Percentiles rank a stretch among this genome's conserved stretches.
These are phyloP conservation scores for Nettapus auritus DNA, from an alignment of 2,113 vertebrate species.

Conservation along the genomic window DNA sequence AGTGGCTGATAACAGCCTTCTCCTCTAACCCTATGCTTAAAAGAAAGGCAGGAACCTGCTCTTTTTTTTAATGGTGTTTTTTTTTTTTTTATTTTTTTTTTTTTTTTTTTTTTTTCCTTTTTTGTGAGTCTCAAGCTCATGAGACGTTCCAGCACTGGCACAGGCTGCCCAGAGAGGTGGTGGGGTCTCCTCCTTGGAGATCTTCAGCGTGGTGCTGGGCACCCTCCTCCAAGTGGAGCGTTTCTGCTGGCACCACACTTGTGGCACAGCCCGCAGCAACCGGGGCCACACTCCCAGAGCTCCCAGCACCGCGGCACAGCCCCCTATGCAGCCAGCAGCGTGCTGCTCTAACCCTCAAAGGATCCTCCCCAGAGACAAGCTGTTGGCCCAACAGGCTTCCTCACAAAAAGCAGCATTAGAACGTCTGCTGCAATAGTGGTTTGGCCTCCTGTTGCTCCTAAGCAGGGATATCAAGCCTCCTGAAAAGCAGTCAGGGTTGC, in stretches of 20 bases:
- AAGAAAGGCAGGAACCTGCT: neutral
- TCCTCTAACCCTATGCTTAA: no score
- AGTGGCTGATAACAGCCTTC: neutral
- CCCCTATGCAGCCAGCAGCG: no score
- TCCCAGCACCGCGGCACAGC: no score
- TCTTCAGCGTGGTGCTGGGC: no score
- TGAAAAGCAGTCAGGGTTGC: neutral
- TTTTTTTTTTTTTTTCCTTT: neutral
- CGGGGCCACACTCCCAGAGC: no score
- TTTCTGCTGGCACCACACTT: neutral
- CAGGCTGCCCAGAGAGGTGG: no score
- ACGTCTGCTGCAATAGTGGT: no score
- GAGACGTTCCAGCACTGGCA: neutral
- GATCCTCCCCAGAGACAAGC: neutral
- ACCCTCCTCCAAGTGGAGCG: neutral
- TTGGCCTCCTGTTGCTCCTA: neutral
- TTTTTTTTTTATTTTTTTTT: neutral
- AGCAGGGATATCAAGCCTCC: neutral
- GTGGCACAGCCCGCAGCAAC: no score
- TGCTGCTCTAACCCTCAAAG: neutral
- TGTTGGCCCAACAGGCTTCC: neutral
- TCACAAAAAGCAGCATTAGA: fast-evolving
- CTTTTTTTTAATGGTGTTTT: neutral
- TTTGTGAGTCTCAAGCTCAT: neutral
- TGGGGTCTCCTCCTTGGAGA: no score